phyloP scores from a whole-genome alignment of 2,113 vertebrate genomes.

The Clupea harengus region DNA sequence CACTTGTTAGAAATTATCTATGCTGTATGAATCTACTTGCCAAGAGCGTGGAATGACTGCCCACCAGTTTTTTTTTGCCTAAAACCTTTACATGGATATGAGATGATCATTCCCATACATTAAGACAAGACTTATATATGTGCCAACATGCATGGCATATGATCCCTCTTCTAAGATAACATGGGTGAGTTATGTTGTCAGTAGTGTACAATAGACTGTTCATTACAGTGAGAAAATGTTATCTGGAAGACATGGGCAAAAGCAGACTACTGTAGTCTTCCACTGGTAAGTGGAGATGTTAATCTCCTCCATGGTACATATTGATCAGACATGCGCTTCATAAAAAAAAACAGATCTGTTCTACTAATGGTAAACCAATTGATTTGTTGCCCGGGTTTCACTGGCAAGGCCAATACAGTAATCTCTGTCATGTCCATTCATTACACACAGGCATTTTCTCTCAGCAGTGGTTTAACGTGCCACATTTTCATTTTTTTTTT shows the following conservation, averaged over 20 bases:
- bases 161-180: background rate
- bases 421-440: background rate
- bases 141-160: background rate
- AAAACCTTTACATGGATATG: background rate
- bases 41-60: background rate
- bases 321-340: constrained; percentile 15
- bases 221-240: background rate
- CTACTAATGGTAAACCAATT: background rate
- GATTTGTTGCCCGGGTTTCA: background rate
- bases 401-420: background rate
- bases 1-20: constrained; percentile 61
- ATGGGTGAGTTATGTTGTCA: background rate
- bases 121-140: background rate
- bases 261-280: background rate
- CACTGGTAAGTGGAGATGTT: background rate
- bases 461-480: constrained; percentile 12
- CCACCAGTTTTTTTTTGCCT: background rate
- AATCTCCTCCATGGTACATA: background rate
- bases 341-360: background rate
- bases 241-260: background rate
- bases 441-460: background rate
- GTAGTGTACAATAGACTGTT: background rate
- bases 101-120: background rate
- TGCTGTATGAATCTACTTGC: constrained; percentile 57
- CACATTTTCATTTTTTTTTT: background rate